A percentile compares a stretch with the other conserved stretches of the same genome.
These are phyloP conservation scores for Brachyptera risi DNA, from an alignment of 2,888 invertebrate species.

Conservation along the genomic window DNA sequence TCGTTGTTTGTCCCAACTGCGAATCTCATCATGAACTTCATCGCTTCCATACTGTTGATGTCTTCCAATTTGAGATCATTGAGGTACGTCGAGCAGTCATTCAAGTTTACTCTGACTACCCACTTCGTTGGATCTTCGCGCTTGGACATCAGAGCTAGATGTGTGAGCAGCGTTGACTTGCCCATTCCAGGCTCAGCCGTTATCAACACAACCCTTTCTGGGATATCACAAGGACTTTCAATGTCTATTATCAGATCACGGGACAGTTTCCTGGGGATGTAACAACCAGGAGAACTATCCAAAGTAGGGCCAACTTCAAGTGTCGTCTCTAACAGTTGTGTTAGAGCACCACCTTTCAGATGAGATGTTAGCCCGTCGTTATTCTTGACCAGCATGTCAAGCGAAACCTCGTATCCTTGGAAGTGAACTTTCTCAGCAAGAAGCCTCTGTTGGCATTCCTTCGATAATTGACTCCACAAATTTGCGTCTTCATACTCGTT, in stretches of 20 bases:
- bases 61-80: too few relatives aligned
- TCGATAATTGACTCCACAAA: background rate
- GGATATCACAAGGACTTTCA: background rate
- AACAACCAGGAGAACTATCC: conserved; percentile 1
- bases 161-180: conserved; percentile 19
- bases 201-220: background rate
- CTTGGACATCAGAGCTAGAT: conserved; percentile 7
- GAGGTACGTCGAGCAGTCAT: conserved; percentile 17
- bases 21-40: too few relatives aligned
- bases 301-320: background rate
- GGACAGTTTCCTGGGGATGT: conserved; percentile 5
- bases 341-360: background rate
- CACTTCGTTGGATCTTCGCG: conserved; percentile 2
- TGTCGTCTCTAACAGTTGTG: background rate
- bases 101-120: conserved; percentile 21
- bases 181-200: conserved; percentile 25
- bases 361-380: background rate
- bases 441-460: conserved; percentile 1
- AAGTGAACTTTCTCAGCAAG: conserved; percentile 1
- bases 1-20: too few relatives aligned
- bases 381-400: background rate
- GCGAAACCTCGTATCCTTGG: conserved; percentile 6
- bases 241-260: conserved; percentile 1
- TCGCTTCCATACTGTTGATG: too few relatives aligned
- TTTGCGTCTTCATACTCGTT: background rate